phyloP scores from a whole-genome alignment of 2,888 invertebrate species.

The Mythimna ferrago region DNA sequence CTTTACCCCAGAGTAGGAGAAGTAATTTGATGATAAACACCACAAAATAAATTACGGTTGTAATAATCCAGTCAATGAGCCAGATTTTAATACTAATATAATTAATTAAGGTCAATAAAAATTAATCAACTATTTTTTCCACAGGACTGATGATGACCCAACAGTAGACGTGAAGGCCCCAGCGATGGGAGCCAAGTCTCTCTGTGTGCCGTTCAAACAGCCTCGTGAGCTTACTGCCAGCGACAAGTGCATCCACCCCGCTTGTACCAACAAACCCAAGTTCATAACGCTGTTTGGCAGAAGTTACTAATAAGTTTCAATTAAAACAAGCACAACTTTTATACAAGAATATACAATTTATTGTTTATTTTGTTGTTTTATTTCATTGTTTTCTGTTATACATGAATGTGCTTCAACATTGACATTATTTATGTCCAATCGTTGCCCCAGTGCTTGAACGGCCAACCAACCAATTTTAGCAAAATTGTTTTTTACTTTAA shows the following conservation, averaged over 20 bases:
- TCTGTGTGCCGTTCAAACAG: slow-evolving; percentile 99
- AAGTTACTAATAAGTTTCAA: slow-evolving; percentile 92
- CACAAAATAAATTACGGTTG: no score
- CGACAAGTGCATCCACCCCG: slow-evolving; percentile 96
- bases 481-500: no score
- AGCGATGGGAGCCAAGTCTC: slow-evolving; percentile 99
- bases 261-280: slow-evolving; percentile 95
- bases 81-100: not conserved
- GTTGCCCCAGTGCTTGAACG: no score
- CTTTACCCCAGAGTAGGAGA: no score
- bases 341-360: slow-evolving; percentile 71
- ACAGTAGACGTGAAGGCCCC: slow-evolving; percentile 94
- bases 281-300: slow-evolving; percentile 98
- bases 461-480: no score
- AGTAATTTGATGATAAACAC: no score
- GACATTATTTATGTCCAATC: no score
- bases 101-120: not conserved
- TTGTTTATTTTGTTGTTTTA: slow-evolving; percentile 59
- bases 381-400: slow-evolving; percentile 27
- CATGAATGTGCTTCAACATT: not conserved
- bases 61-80: no score
- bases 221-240: slow-evolving; percentile 91
- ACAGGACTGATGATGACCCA: slow-evolving; percentile 91
- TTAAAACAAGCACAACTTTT: slow-evolving; percentile 65
- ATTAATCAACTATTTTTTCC: slow-evolving; percentile 18